Evolutionary conservation across 2,797 vertebrate genomes (phyloP).

Genomic region (Pseudopleuronectes americanus): DNA sequence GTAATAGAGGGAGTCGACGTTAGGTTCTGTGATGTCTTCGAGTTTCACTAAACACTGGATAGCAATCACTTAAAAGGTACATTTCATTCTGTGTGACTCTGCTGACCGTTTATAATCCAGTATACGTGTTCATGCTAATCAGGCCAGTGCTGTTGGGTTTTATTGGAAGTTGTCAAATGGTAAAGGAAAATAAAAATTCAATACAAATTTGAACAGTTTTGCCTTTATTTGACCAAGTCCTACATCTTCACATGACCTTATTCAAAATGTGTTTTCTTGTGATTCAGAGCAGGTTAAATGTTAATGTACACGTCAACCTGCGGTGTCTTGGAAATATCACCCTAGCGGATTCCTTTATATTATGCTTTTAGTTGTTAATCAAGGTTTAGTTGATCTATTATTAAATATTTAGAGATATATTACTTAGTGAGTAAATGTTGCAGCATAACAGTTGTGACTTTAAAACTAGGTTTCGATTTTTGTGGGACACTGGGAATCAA

Average conservation of each 20-base stretch:
- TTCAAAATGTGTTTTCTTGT: not conserved
- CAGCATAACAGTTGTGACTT: not conserved
- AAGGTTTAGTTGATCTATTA: no score
- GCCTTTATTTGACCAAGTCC: conserved; percentile 1
- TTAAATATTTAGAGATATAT: no score
- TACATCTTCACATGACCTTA: not conserved
- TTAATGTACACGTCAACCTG: not conserved
- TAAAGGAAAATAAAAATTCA: conserved; percentile 79
- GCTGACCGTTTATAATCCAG: conserved; percentile 79
- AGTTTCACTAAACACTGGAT: conserved; percentile 77
- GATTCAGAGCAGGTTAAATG: not conserved
- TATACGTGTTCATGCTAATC: conserved; percentile 80
- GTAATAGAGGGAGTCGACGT: conserved; percentile 64
- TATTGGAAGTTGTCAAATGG: conserved; percentile 81
- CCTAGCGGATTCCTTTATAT: not conserved
- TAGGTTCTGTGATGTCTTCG: conserved; percentile 70
- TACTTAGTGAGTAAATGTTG: not conserved
- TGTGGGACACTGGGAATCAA: no score
- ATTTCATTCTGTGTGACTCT: conserved; percentile 82
- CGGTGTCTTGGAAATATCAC: not conserved
- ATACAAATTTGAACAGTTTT: conserved; percentile 38
- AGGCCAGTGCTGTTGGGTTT: conserved; percentile 74
- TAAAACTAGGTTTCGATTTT: not conserved
- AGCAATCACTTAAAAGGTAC: conserved; percentile 73
- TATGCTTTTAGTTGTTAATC: not conserved